phyloP scores from a whole-genome alignment of 2,888 invertebrate genomes.

The Cenopis cana region DNA sequence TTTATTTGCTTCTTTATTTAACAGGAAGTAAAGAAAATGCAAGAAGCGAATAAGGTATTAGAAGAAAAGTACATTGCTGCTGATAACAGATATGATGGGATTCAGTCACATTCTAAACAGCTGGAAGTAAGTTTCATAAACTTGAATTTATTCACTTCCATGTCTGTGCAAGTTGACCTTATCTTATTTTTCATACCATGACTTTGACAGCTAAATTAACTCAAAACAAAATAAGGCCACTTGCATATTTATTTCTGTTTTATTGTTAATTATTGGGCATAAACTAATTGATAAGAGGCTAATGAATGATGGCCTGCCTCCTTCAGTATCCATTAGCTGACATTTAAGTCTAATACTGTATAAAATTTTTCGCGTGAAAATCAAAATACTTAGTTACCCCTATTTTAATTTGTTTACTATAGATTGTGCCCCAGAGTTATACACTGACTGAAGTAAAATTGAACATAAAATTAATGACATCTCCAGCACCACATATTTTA shows the following conservation, averaged over 20 bases:
- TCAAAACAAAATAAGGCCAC: too few species aligned
- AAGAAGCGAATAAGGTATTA: slow-evolving; percentile 49
- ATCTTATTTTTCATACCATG: background rate
- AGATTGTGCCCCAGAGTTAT: too few species aligned
- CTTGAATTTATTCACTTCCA: background rate
- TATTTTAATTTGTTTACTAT: too few species aligned
- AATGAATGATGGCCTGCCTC: too few species aligned
- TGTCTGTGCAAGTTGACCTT: background rate
- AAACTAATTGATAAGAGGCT: too few species aligned
- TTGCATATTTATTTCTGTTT: too few species aligned
- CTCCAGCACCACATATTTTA: background rate
- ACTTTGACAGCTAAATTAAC: too few species aligned
- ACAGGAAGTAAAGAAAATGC: slow-evolving; percentile 57
- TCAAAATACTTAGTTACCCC: too few species aligned
- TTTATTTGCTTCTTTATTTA: slow-evolving; percentile 52
- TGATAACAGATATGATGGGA: slow-evolving; percentile 54
- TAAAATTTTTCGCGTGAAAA: too few species aligned
- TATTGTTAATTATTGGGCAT: too few species aligned
- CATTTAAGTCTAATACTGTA: too few species aligned
- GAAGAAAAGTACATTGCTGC: slow-evolving; percentile 48
- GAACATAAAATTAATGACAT: background rate
- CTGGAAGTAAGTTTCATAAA: slow-evolving; percentile 58
- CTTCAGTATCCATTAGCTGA: too few species aligned
- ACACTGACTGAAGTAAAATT: background rate
- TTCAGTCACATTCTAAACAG: slow-evolving; percentile 65